phyloP scores from a whole-genome alignment of 2,797 vertebrate species.

The Acanthurus tractus region DNA sequence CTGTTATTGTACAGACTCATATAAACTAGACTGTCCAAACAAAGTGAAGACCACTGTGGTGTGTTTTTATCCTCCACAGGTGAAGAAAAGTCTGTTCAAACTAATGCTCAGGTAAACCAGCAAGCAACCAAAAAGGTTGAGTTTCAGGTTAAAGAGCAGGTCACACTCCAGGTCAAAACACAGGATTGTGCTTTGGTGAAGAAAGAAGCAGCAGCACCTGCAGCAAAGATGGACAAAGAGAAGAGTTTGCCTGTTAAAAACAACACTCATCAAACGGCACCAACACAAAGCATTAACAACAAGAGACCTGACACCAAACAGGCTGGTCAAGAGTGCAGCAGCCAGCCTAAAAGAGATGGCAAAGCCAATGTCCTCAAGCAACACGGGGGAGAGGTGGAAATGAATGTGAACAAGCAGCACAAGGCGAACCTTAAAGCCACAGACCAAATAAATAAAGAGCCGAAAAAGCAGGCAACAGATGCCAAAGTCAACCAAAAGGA shows the following conservation, averaged over 20 bases:
- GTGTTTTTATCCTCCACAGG: slow-evolving; percentile 72
- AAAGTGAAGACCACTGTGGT: slow-evolving; percentile 47
- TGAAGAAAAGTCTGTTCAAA: slow-evolving; percentile 66
- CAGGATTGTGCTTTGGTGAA: slow-evolving; percentile 46
- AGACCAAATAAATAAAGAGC: slow-evolving; percentile 59
- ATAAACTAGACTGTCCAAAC: slow-evolving; percentile 44
- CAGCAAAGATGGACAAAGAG: slow-evolving; percentile 51
- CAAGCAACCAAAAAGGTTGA: slow-evolving; percentile 61
- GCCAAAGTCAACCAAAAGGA: slow-evolving; percentile 46
- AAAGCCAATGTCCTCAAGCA: slow-evolving; percentile 39
- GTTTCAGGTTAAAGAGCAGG: slow-evolving; percentile 69
- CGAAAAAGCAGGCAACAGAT: slow-evolving; percentile 39
- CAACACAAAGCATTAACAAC: slow-evolving; percentile 43
- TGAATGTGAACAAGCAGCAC: slow-evolving; percentile 60
- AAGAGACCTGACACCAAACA: slow-evolving; percentile 47
- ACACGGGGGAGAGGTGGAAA: slow-evolving; percentile 45
- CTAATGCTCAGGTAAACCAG: slow-evolving; percentile 65
- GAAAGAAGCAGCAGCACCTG: slow-evolving; percentile 36
- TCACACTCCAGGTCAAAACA: slow-evolving; percentile 36
- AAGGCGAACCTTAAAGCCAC: slow-evolving; percentile 44
- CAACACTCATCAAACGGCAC: slow-evolving; percentile 36
- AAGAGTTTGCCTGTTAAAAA: slow-evolving; percentile 55
- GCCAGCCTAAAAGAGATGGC: slow-evolving; percentile 28
- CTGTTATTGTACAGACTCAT: background rate
- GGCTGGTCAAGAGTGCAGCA: slow-evolving; percentile 30